A percentile compares a stretch with the other conserved stretches of the same genome.
phyloP scores from a whole-genome alignment of 2,888 invertebrate genomes.

The Eumerus sabulonum region DNA sequence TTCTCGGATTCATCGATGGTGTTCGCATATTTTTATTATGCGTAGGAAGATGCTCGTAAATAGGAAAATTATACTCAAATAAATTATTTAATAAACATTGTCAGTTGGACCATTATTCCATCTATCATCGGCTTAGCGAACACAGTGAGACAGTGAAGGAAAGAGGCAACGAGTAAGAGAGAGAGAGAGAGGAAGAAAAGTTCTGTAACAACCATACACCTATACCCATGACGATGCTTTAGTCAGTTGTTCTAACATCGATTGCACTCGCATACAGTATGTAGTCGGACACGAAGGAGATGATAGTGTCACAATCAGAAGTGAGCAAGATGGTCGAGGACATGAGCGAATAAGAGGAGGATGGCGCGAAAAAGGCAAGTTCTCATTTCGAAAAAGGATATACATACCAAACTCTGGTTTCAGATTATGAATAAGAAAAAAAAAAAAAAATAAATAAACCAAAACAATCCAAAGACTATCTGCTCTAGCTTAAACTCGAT shows the following conservation, averaged over 20 bases:
- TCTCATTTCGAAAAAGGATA: constrained; percentile 64
- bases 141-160: not conserved
- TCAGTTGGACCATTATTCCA: constrained; percentile 49
- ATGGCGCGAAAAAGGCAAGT: constrained; percentile 59
- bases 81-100: constrained; percentile 61
- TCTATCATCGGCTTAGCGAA: constrained; percentile 46
- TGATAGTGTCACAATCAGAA: constrained; percentile 57
- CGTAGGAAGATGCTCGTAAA: constrained; percentile 26
- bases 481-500: constrained; percentile 15
- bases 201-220: too few relatives aligned
- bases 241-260: constrained; percentile 28
- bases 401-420: constrained; percentile 43
- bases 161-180: too few relatives aligned
- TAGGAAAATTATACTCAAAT: constrained; percentile 48
- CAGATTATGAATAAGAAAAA: not conserved
- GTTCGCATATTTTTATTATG: constrained; percentile 32
- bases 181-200: too few relatives aligned
- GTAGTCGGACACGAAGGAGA: constrained; percentile 21
- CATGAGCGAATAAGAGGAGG: constrained; percentile 51
- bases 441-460: not conserved
- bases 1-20: constrained; percentile 26
- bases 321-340: constrained; percentile 47
- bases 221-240: too few relatives aligned
- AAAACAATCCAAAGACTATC: too few relatives aligned
- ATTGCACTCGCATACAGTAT: constrained; percentile 58